These are phyloP conservation scores for Rhyzopertha dominica DNA, from an alignment of 1,140 invertebrate species.

Conservation along the genomic window DNA sequence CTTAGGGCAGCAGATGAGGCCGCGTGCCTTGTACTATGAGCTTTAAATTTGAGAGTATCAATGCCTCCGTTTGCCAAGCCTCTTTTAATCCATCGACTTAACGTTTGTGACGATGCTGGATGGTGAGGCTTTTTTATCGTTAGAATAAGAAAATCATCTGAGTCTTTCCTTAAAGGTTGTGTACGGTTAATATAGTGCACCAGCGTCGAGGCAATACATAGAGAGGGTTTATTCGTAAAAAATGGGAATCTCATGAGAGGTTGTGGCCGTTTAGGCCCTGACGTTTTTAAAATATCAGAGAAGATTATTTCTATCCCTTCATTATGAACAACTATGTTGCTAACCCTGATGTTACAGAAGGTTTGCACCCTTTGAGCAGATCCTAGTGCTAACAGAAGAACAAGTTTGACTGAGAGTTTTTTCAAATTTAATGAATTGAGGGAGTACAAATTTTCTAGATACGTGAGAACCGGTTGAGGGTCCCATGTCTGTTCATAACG, in stretches of 20 bases:
- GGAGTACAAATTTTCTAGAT: slow-evolving; percentile 2
- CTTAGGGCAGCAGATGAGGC: slow-evolving; percentile 3
- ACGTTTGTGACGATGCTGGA: slow-evolving; percentile 2
- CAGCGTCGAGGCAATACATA: slow-evolving; percentile 8
- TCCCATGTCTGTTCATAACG: too few relatives aligned
- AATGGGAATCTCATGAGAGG: slow-evolving; percentile 5
- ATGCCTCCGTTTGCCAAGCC: not conserved
- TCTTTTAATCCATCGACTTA: slow-evolving; percentile 14
- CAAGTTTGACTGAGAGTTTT: slow-evolving; percentile 6
- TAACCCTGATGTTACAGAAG: slow-evolving; percentile 1
- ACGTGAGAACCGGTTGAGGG: not conserved
- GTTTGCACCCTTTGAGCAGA: slow-evolving; percentile 8
- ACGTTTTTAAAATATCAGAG: slow-evolving; percentile 8
- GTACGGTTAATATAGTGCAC: slow-evolving; percentile 6
- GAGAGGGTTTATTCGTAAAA: slow-evolving; percentile 10
- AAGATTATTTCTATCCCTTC: slow-evolving; percentile 8
- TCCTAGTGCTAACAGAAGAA: slow-evolving; percentile 3
- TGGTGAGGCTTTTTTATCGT: slow-evolving; percentile 15
- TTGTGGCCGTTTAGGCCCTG: slow-evolving; percentile 5
- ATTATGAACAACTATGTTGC: too few relatives aligned
- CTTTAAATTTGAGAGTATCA: slow-evolving; percentile 6
- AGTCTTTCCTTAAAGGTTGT: slow-evolving; percentile 1
- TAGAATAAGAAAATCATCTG: not conserved
- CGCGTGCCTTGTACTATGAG: slow-evolving; percentile 7
- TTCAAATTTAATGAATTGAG: not conserved